phyloP scores from a whole-genome alignment of 2,888 invertebrate species.

The Drosophila neutralis region DNA sequence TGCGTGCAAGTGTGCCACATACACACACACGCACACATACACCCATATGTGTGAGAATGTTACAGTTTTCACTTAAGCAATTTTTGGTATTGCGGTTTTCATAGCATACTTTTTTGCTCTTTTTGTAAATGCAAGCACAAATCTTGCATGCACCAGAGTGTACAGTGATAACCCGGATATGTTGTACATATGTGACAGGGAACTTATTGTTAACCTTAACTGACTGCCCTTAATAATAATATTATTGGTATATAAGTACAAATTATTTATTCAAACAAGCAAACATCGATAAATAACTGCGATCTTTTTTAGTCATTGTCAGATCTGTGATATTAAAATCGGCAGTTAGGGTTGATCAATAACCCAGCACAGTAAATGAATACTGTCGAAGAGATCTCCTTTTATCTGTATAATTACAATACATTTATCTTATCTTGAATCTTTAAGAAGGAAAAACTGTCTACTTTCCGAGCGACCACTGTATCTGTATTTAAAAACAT shows the following conservation, averaged over 20 bases:
- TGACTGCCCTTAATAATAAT: not conserved
- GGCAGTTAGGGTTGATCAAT: not conserved
- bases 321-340: not conserved
- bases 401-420: not conserved
- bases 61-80: slow-evolving; percentile 68
- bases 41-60: not conserved
- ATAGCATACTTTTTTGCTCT: slow-evolving; percentile 47
- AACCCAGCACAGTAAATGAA: not conserved
- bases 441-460: not conserved
- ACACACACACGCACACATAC: slow-evolving; percentile 4
- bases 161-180: slow-evolving; percentile 4
- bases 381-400: not conserved
- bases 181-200: not conserved
- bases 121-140: slow-evolving; percentile 11
- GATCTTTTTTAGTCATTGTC: too few relatives aligned
- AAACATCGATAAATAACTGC: not conserved
- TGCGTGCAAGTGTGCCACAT: slow-evolving; percentile 33
- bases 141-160: slow-evolving; percentile 5
- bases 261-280: not conserved
- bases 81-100: slow-evolving; percentile 58
- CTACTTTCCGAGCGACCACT: slow-evolving; percentile 13
- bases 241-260: not conserved
- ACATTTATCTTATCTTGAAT: not conserved
- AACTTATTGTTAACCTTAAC: not conserved
- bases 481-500: slow-evolving; percentile 21